Evolutionary conservation across 2,797 vertebrate genomes (phyloP).

Genomic region (Calcarius lapponicus): DNA sequence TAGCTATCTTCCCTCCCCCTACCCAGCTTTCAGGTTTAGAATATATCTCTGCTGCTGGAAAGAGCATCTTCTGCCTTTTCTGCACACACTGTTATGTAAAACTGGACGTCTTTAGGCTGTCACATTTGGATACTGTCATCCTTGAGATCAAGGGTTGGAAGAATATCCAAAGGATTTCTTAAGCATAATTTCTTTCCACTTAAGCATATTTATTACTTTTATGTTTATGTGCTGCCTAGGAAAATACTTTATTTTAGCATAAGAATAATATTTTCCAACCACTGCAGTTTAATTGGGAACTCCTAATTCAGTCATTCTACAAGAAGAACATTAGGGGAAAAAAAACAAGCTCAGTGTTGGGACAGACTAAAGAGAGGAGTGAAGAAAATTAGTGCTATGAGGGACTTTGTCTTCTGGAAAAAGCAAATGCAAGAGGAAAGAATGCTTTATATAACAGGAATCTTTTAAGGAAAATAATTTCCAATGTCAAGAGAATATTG

Average conservation of each 20-base stretch:
- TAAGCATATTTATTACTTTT: slow-evolving; percentile 52
- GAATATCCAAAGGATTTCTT: slow-evolving; percentile 26
- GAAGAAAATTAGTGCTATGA: background rate
- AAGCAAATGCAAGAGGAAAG: background rate
- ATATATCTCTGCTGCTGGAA: background rate
- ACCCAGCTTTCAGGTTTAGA: background rate
- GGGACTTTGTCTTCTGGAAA: slow-evolving; percentile 23
- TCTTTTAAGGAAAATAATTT: slow-evolving; percentile 18
- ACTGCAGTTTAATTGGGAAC: slow-evolving; percentile 38
- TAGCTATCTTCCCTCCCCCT: background rate
- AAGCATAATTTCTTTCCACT: slow-evolving; percentile 38
- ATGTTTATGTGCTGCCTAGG: slow-evolving; percentile 44
- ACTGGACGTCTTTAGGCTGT: background rate
- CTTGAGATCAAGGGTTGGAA: slow-evolving; percentile 35
- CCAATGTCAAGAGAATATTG: background rate
- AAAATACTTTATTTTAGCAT: slow-evolving; percentile 48
- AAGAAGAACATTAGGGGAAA: background rate
- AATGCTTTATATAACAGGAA: background rate
- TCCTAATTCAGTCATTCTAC: slow-evolving; percentile 30
- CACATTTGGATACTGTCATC: background rate
- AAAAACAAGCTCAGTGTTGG: background rate
- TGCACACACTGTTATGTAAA: background rate
- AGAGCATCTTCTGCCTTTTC: background rate
- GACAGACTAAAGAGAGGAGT: background rate
- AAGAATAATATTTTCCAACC: slow-evolving; percentile 55